Evolutionary conservation across 2,113 vertebrate species (phyloP).

Genomic region (Probosciger aterrimus): DNA sequence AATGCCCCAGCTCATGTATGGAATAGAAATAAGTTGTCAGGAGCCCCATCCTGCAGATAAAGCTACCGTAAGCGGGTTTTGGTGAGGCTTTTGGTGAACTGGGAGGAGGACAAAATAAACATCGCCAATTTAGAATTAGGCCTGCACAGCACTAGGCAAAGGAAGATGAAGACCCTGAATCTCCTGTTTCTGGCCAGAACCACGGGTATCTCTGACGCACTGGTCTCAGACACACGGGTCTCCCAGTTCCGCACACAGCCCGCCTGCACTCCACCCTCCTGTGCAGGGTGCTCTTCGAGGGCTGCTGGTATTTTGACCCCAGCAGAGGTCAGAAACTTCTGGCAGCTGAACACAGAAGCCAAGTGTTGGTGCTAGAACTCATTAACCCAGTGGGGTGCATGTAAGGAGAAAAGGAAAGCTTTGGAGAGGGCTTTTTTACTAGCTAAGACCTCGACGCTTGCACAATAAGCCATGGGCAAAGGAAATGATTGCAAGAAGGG

Average conservation of each 20-base stretch:
- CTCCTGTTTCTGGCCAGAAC: background rate
- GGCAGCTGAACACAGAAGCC: background rate
- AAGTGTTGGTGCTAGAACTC: background rate
- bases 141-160: background rate
- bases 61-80: background rate
- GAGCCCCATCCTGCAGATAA: background rate
- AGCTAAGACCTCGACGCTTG: background rate
- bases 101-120: background rate
- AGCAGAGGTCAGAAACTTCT: background rate
- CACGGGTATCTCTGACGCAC: rapidly evolving
- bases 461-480: background rate
- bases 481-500: background rate
- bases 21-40: background rate
- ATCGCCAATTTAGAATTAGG: background rate
- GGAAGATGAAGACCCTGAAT: background rate
- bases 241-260: rapidly evolving
- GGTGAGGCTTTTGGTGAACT: background rate
- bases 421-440: background rate
- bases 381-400: background rate
- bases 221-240: too few species aligned
- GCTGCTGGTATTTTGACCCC: background rate
- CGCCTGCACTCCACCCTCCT: background rate
- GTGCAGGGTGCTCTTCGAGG: background rate
- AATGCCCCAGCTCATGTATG: background rate
- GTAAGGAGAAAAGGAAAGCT: background rate